Conservation (phyloP, 2,888 invertebrate species). For the Cantharis rustica region DNA sequence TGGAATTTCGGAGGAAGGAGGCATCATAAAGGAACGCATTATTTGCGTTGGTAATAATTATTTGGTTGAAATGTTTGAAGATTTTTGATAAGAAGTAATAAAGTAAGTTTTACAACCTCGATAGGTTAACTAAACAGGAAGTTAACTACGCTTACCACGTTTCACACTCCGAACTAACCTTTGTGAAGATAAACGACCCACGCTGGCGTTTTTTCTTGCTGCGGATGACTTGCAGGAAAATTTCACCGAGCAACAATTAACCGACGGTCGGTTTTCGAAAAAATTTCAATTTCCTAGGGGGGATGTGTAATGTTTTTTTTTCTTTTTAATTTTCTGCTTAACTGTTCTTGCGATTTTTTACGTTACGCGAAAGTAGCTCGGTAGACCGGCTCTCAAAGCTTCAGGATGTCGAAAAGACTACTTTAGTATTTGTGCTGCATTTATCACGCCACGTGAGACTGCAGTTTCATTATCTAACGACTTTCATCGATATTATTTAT, state of each 20-base stretch:
- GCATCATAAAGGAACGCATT: neutral
- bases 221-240: neutral
- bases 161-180: slow-evolving; percentile 1
- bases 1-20: neutral
- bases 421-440: slow-evolving; percentile 9
- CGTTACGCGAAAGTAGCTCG: neutral
- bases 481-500: slow-evolving; percentile 4
- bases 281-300: neutral
- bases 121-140: neutral
- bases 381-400: neutral
- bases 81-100: neutral
- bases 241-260: neutral
- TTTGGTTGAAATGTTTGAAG: neutral
- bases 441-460: slow-evolving; percentile 34
- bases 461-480: slow-evolving; percentile 15
- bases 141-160: neutral
- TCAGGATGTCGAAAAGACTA: neutral
- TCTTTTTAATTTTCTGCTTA: neutral
- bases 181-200: neutral
- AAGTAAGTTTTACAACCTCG: neutral
- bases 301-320: neutral
- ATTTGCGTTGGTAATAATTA: neutral
- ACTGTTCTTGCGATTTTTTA: too few species aligned
- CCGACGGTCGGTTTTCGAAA: neutral
- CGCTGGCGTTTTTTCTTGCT: neutral